phyloP scores from a whole-genome alignment of 1,140 invertebrate species.

The Periplaneta americana region DNA sequence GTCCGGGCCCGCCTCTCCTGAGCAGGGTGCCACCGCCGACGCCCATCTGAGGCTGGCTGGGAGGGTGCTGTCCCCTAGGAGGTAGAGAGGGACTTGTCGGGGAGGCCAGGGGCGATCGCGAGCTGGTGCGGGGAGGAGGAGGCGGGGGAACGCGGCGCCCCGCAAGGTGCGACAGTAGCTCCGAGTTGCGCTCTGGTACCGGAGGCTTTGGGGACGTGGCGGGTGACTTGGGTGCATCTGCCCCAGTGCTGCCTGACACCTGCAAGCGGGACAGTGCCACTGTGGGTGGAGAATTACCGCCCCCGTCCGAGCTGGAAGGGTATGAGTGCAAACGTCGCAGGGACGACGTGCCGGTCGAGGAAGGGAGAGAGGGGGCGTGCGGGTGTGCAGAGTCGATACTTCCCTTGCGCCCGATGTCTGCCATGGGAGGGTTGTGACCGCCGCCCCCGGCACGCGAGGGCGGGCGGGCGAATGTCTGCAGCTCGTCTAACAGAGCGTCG shows the following conservation, averaged over 20 bases:
- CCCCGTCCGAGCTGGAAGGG: slow-evolving; percentile 59
- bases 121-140: slow-evolving; percentile 77
- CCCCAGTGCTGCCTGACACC: slow-evolving; percentile 3
- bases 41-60: slow-evolving; percentile 28
- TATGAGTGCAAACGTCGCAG: slow-evolving; percentile 66
- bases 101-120: slow-evolving; percentile 73
- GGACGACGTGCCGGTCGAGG: slow-evolving; percentile 32
- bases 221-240: slow-evolving; percentile 10
- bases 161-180: slow-evolving; percentile 54
- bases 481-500: slow-evolving; percentile 90
- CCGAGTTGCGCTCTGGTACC: slow-evolving; percentile 69
- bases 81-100: slow-evolving; percentile 61
- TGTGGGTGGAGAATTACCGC: slow-evolving; percentile 57
- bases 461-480: slow-evolving; percentile 77
- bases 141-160: slow-evolving; percentile 74
- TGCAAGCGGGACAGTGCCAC: slow-evolving; percentile 13
- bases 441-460: slow-evolving; percentile 28
- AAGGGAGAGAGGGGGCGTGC: slow-evolving; percentile 21
- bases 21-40: slow-evolving; percentile 24
- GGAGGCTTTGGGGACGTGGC: slow-evolving; percentile 56
- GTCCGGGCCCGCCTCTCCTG: slow-evolving; percentile 26
- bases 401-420: slow-evolving; percentile 46
- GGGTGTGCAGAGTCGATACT: slow-evolving; percentile 44
- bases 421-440: slow-evolving; percentile 35
- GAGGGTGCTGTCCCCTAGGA: slow-evolving; percentile 31